These are phyloP conservation scores for Melangyna quadrimaculata DNA, from an alignment of 2,888 invertebrate genomes.

Conservation along the genomic window DNA sequence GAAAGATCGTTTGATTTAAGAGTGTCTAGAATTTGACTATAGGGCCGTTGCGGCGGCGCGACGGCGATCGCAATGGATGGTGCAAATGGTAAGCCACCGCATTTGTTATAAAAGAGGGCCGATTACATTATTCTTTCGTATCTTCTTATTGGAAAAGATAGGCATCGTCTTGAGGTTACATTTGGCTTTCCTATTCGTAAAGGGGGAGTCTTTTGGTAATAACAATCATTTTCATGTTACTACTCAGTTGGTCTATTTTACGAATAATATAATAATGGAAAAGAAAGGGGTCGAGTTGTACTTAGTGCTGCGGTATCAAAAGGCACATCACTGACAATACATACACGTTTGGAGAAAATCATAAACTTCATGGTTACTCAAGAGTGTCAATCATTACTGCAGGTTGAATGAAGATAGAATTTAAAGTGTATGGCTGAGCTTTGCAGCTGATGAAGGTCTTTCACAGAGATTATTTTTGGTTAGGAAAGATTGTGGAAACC, in stretches of 20 bases:
- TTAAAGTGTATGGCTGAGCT: constrained; percentile 8
- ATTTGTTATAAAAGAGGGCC: not conserved
- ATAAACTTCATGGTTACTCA: constrained; percentile 65
- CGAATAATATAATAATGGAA: constrained; percentile 34
- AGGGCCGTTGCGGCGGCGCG: not conserved
- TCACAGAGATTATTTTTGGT: not conserved
- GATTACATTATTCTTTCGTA: constrained; percentile 40
- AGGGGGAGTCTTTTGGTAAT: constrained; percentile 43
- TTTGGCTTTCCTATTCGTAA: not conserved
- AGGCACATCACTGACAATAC: not conserved
- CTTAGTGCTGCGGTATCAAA: not conserved
- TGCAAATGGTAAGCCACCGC: constrained; percentile 52
- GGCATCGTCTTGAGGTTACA: constrained; percentile 46
- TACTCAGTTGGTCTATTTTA: constrained; percentile 57
- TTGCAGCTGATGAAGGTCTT: not conserved
- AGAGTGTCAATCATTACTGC: constrained; percentile 65
- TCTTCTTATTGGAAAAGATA: constrained; percentile 36
- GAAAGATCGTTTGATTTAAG: constrained; percentile 62
- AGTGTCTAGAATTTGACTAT: constrained; percentile 53
- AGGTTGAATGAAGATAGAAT: constrained; percentile 10
- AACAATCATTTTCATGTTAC: constrained; percentile 56
- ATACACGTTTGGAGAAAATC: constrained; percentile 47
- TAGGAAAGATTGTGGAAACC: not conserved
- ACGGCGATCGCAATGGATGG: not conserved
- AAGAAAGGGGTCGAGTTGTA: constrained; percentile 38